A percentile compares a stretch with the other conserved stretches of the same genome.
phyloP scores from a whole-genome alignment of 2,888 invertebrate species.

The Trissolcus brochymenae region DNA sequence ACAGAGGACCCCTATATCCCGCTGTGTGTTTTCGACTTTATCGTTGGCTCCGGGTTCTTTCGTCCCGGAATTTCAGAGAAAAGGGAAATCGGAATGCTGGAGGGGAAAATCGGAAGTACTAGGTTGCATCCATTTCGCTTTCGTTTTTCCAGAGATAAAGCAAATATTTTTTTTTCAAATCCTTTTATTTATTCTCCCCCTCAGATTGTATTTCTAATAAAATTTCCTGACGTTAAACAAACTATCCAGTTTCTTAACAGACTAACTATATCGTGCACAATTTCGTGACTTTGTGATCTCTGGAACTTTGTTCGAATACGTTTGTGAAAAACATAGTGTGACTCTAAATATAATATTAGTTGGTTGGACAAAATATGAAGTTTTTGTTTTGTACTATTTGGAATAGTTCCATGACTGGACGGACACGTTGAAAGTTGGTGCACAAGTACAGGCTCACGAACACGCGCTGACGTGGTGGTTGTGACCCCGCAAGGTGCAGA shows the following conservation, averaged over 20 bases:
- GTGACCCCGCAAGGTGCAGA: conserved; percentile 46
- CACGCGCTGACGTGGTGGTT: conserved; percentile 11
- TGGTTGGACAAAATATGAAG: conserved; percentile 20
- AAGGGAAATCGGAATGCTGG: conserved; percentile 29
- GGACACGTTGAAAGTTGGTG: background rate
- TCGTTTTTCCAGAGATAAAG: background rate
- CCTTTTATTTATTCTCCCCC: too few relatives aligned
- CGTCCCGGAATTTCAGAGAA: conserved; percentile 36
- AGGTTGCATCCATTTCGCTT: background rate
- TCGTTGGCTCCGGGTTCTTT: conserved; percentile 14
- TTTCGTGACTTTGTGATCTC: background rate
- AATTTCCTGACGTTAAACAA: background rate
- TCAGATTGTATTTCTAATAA: too few relatives aligned
- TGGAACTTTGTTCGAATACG: too few relatives aligned
- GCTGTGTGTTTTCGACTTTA: conserved; percentile 31
- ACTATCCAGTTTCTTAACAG: background rate
- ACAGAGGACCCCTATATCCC: conserved; percentile 33
- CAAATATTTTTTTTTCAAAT: background rate
- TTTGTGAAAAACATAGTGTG: too few relatives aligned
- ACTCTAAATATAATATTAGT: background rate
- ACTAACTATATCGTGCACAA: background rate
- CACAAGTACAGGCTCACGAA: background rate
- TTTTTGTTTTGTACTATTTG: conserved; percentile 43
- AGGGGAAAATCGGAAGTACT: conserved; percentile 41
- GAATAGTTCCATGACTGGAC: conserved; percentile 35